Conservation (phyloP, 2,113 vertebrate species). For the Pollimyrus isidori region DNA sequence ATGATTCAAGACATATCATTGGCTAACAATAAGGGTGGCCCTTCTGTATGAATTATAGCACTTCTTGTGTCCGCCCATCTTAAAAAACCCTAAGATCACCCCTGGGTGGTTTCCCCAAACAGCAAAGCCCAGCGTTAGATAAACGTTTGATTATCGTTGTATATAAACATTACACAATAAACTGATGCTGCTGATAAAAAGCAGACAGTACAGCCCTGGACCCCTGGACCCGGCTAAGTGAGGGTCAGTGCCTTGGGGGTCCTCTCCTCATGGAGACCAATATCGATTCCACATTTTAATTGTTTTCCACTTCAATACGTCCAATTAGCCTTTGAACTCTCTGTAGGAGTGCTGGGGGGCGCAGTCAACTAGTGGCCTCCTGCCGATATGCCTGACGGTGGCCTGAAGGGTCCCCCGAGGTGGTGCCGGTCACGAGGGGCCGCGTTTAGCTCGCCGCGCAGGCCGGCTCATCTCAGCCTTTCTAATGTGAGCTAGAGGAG, state of each 20-base stretch:
- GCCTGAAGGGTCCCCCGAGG: background rate
- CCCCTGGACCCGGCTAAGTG: conserved; percentile 14
- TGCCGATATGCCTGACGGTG: background rate
- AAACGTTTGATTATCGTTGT: background rate
- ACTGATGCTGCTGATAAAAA: background rate
- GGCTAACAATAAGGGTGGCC: background rate
- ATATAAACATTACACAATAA: background rate
- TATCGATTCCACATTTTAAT: conserved; percentile 29
- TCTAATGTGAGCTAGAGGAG: background rate
- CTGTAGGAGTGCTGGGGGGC: conserved; percentile 14
- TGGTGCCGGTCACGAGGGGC: no score
- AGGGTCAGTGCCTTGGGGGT: conserved; percentile 6
- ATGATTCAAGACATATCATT: background rate
- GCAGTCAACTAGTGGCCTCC: conserved; percentile 12
- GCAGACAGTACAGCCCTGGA: background rate
- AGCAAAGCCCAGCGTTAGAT: background rate
- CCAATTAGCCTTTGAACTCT: conserved; percentile 31
- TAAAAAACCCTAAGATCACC: background rate
- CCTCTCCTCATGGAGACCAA: conserved; percentile 17
- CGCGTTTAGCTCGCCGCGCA: background rate
- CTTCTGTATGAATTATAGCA: background rate
- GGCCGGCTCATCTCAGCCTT: background rate
- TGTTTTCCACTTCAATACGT: conserved; percentile 29
- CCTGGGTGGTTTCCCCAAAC: background rate
- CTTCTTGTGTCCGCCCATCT: background rate